A percentile compares a stretch with the other conserved stretches of the same genome.
These are phyloP conservation scores for Bradypodion ventrale DNA, from an alignment of 2,797 vertebrate species.

Conservation along the genomic window DNA sequence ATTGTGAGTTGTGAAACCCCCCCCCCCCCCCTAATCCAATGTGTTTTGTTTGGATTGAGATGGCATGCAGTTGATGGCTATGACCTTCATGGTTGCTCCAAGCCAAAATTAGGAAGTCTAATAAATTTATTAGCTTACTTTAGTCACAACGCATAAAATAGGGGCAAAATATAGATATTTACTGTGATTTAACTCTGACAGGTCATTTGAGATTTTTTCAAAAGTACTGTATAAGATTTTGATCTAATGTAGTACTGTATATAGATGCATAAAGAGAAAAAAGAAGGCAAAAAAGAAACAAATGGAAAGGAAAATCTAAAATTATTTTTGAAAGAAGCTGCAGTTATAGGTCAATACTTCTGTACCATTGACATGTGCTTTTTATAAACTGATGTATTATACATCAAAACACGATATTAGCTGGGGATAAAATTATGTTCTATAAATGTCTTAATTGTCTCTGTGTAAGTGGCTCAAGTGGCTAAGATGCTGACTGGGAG, in stretches of 20 bases:
- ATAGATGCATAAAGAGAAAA: background rate
- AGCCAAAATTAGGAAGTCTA: slow-evolving; percentile 53
- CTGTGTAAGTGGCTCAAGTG: too few species aligned
- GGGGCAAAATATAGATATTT: background rate
- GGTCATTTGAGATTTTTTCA: background rate
- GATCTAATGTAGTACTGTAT: background rate
- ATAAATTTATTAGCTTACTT: slow-evolving; percentile 32
- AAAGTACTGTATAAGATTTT: background rate
- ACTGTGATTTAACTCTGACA: background rate
- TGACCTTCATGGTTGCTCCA: slow-evolving; percentile 92
- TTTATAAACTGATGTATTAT: background rate
- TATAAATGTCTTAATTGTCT: background rate
- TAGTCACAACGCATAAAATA: slow-evolving; percentile 29
- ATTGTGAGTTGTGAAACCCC: slow-evolving; percentile 83
- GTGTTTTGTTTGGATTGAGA: slow-evolving; percentile 90
- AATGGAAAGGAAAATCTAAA: background rate
- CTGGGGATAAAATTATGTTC: slow-evolving; percentile 12
- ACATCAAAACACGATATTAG: background rate
- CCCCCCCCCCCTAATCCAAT: slow-evolving; percentile 81
- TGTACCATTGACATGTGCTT: background rate
- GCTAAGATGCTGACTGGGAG: too few species aligned
- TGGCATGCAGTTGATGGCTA: slow-evolving; percentile 91
- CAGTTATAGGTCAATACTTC: background rate
- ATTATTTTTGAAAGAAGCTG: slow-evolving; percentile 23
- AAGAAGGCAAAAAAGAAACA: background rate